Base-by-base conservation (phyloP, 2,113 vertebrate genomes). In the Heterochromis multidens region DNA sequence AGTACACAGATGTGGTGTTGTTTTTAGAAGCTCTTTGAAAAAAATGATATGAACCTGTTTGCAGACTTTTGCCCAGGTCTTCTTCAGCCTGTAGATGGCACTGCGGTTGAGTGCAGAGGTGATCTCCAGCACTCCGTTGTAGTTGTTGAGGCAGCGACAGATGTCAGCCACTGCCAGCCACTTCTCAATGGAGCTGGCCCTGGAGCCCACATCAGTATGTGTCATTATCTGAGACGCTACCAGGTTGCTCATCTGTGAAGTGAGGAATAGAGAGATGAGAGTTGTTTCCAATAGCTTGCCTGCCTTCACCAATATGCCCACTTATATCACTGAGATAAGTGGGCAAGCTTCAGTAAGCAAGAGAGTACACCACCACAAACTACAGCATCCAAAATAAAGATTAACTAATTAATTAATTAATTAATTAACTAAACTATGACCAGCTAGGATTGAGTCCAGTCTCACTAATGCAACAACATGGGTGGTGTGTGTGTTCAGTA, bases 131-230 rank as follows among this genome's bases (percentile, higher is more conserved):
- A 99, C 97, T 0, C 98, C 98, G 0, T 99, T 99, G 85, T 99
- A 99, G 94, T 99, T 99, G 95, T 99, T 98, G 94, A 99, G 95
- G 90, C 98, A 99, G 72, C 98, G 97, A 87, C 99, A 99, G 85
- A 99, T 99, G 81, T 99, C 99, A 0, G 98, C 99, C 89, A 99
- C 98, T 0, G 97, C 98, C 77, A 99, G 96, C 99, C 99, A 99
- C 94, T 99, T 99, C 87, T 99, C 99, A 79, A 99, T 99, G 21
- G 97, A 96, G 58, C 93, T 95, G 82, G 98, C 97, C 49, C 99
- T 95, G 54, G 98, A 98, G 89, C 96, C 95, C 58, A 98, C 94
- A 5, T 99, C 98, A 0, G 97, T 93, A 0, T 99, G 97, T 90
- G 96, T 96, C 97, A 99, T 98, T 21, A 99, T 99, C 96, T 99